These are phyloP conservation scores for Zaprionus capensis DNA, from an alignment of 1,140 invertebrate genomes.

Conservation along the genomic window DNA sequence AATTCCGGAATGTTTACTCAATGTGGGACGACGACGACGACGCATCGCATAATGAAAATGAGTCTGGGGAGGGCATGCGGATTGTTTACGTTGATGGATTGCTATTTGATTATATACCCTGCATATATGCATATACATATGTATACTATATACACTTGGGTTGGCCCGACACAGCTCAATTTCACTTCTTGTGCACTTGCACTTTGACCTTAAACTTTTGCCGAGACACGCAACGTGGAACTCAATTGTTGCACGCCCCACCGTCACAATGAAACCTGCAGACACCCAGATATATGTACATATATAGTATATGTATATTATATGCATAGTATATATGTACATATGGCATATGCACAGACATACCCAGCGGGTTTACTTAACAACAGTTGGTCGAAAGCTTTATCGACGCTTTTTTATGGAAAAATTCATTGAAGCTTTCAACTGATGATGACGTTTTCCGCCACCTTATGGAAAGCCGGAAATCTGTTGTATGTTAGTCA, in stretches of 20 bases:
- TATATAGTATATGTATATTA: not conserved
- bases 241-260: not conserved
- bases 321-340: not conserved
- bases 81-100: conserved; percentile 4
- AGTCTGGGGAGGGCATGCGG: not conserved
- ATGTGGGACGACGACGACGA: not conserved
- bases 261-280: not conserved
- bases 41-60: not conserved
- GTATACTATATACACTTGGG: not conserved
- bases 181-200: not conserved
- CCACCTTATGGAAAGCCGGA: conserved; percentile 7
- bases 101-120: not conserved
- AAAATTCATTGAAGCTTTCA: conserved; percentile 10
- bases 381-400: conserved; percentile 4
- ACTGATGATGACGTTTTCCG: conserved; percentile 11
- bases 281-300: not conserved
- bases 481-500: not conserved
- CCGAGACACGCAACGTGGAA: not conserved
- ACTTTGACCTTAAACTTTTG: not conserved
- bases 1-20: conserved; percentile 1
- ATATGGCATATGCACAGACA: not conserved
- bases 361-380: not conserved
- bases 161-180: not conserved
- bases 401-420: not conserved
- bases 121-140: not conserved